phyloP scores from a whole-genome alignment of 1,140 invertebrate genomes.

The Bombus confusus region DNA sequence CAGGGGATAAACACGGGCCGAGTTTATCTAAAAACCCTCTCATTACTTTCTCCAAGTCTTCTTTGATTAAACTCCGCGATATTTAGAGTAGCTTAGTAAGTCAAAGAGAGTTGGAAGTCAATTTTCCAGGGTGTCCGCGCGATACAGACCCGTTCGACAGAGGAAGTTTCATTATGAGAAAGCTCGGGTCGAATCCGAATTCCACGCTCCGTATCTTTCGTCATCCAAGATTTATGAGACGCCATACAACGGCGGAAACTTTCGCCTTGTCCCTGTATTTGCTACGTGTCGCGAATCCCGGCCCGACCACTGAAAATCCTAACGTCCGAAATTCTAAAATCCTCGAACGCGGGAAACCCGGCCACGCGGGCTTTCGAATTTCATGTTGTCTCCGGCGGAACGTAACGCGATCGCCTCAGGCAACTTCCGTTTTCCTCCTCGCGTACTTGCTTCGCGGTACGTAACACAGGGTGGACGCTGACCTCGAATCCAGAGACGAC shows the following conservation, averaged over 20 bases:
- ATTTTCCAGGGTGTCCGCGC: neutral
- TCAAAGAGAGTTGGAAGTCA: too few species aligned
- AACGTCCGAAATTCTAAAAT: neutral
- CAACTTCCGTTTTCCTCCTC: neutral
- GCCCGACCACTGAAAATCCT: neutral
- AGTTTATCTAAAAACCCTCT: constrained; percentile 4
- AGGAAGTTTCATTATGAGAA: neutral
- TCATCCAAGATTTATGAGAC: constrained; percentile 22
- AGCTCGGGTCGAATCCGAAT: neutral
- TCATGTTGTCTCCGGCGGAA: neutral
- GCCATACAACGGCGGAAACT: neutral
- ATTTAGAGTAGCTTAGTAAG: neutral
- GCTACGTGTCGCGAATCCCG: constrained; percentile 1
- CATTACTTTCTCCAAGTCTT: neutral
- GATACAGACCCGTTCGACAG: too few species aligned
- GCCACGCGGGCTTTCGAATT: neutral
- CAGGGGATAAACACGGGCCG: neutral
- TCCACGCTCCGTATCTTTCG: neutral
- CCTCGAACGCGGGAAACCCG: neutral
- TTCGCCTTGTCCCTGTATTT: neutral
- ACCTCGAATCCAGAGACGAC: neutral
- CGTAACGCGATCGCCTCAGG: neutral
- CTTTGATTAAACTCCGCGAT: neutral
- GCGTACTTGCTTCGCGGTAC: neutral
- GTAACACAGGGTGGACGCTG: neutral